Evolutionary conservation across 2,113 vertebrate species (phyloP).

Genomic region (Cryptotis parvus): DNA sequence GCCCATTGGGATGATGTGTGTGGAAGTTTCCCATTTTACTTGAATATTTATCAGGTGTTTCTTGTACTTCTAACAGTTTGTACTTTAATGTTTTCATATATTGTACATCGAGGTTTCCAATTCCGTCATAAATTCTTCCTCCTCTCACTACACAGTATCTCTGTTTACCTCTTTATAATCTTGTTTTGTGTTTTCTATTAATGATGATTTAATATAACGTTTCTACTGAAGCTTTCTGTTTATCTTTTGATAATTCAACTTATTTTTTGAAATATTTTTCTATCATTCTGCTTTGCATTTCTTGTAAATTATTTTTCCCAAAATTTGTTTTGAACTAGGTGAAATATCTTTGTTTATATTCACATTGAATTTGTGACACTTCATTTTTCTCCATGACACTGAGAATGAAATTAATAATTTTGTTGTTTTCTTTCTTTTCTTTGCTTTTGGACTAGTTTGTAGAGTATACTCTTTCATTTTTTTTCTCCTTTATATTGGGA

Average conservation of each 20-base stretch:
- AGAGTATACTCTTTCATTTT: not conserved
- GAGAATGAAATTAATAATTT: not conserved
- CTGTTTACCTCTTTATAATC: not conserved
- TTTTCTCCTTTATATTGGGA: not conserved
- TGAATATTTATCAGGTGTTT: constrained; percentile 46
- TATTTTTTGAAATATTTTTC: constrained; percentile 14
- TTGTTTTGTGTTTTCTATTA: constrained; percentile 44
- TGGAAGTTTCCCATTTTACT: constrained; percentile 43
- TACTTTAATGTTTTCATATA: constrained; percentile 24
- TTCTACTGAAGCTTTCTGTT: not conserved
- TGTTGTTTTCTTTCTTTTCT: not conserved
- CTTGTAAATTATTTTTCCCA: not conserved
- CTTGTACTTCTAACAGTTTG: constrained; percentile 34
- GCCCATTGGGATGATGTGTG: constrained; percentile 35
- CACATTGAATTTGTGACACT: constrained; percentile 9
- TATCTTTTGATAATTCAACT: constrained; percentile 11
- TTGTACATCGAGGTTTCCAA: constrained; percentile 27
- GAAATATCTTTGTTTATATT: not conserved
- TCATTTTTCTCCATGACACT: not conserved
- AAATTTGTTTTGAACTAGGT: not conserved
- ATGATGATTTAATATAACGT: constrained; percentile 30
- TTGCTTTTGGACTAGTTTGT: not conserved
- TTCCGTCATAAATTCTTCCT: constrained; percentile 58
- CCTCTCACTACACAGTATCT: constrained; percentile 51
- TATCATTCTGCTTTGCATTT: constrained; percentile 23